phyloP scores from a whole-genome alignment of 2,888 invertebrate genomes.

The Cotesia congregata region DNA sequence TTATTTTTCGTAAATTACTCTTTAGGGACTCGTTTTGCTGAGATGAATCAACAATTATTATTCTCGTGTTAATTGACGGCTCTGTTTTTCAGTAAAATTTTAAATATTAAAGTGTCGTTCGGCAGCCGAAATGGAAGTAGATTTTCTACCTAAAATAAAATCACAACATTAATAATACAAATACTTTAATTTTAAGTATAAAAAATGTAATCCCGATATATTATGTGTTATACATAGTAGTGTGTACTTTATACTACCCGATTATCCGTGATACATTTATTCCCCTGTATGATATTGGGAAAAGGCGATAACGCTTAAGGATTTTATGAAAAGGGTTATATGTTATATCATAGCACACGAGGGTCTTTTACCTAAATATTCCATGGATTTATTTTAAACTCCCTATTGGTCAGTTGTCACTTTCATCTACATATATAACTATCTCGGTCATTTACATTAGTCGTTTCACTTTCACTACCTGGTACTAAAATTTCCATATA shows the following conservation, averaged over 20 bases:
- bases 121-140: not conserved
- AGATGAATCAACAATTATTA: not conserved
- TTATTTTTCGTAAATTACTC: not conserved
- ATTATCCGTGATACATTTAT: conserved; percentile 47
- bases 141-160: too few relatives aligned
- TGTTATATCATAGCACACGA: conserved; percentile 42
- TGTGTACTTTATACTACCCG: conserved; percentile 39
- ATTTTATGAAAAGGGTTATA: conserved; percentile 51
- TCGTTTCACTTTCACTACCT: not conserved
- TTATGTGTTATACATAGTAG: not conserved
- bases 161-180: too few relatives aligned
- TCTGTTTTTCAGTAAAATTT: not conserved
- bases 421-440: conserved; percentile 8
- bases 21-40: not conserved
- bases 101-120: not conserved
- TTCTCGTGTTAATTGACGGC: not conserved
- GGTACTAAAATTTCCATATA: conserved; percentile 3
- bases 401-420: conserved; percentile 17
- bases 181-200: not conserved
- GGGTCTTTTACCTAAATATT: conserved; percentile 33
- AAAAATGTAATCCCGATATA: not conserved
- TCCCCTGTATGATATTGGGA: conserved; percentile 44
- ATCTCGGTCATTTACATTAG: not conserved
- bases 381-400: conserved; percentile 14
- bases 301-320: conserved; percentile 50